Evolutionary conservation across 2,113 vertebrate genomes (phyloP), one percentile per base, ranked within the genome.

Genomic region (Conger conger): DNA sequence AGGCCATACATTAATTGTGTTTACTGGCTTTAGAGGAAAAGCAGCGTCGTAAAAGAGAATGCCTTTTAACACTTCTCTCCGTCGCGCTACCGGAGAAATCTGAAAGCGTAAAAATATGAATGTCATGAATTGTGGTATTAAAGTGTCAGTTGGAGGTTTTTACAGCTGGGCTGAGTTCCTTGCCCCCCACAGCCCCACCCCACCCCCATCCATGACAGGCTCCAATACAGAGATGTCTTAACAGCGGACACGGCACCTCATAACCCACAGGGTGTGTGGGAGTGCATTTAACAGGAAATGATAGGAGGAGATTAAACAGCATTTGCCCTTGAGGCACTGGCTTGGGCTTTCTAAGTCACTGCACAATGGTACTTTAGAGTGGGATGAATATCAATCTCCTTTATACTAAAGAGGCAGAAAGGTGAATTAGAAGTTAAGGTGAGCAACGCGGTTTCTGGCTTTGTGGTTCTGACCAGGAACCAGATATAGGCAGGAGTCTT

Each of bases 291-390:
- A 78, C 35, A 37, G 35, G 35, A 78, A 78, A 86, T 90, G 89
- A 91, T 92, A 90, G 88, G 89, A 91, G 86, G 83, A 91, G 88
- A 92, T 93, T 93, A 91, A 92, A 93, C 79, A 84, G 50, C 50
- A 60, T 85, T 90, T 87, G 88, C 86, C 92, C 91, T 93, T 91
- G 90, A 89, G 50, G 87, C 76, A 84, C 50, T 17, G 82, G 81
- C 85, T 85, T 85, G 80, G 60, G 68, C n/a, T 82, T 36, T 54
- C 30, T 82, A 38, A 81, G 45, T 50, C 42, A 42, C 45, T 81
- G 40, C 42, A 50, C n/a, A 30, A 27, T 53, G 38, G n/a, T 81
- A 35, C 50, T 81, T 81, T 54, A 81, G 6, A 53, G 80, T 17
- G 35, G 30, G 2, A 35, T 60, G 40, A 18, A 35, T 23, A 38